Evolutionary conservation across 2,797 vertebrate species (phyloP).

Genomic region (Molossus alvarezi): DNA sequence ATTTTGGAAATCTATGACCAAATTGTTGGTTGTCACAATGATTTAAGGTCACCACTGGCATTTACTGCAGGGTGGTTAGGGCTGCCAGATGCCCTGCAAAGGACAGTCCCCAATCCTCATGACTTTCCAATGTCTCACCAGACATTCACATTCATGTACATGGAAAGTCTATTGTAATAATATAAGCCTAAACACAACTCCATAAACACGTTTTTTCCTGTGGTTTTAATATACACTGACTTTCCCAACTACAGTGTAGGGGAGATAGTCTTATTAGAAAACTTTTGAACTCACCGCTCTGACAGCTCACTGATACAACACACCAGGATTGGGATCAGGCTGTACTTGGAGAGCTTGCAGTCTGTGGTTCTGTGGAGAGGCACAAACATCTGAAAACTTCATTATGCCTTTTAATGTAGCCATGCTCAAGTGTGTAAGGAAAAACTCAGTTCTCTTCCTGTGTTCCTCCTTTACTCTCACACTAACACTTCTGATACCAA

Average conservation of each 20-base stretch:
- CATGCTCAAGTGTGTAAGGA: not conserved
- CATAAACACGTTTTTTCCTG: not conserved
- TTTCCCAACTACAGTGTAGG: not conserved
- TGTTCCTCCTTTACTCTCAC: not conserved
- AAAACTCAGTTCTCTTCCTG: not conserved
- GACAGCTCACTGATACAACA: not conserved
- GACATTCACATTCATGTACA: not conserved
- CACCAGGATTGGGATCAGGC: not conserved
- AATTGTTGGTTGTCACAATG: not conserved
- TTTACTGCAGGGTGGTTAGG: not conserved
- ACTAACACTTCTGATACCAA: not conserved
- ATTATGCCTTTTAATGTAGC: conserved; percentile 11
- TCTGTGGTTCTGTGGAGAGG: not conserved
- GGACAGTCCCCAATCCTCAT: not conserved
- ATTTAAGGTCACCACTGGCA: not conserved
- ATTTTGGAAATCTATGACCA: conserved; percentile 14
- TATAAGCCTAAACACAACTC: conserved; percentile 22
- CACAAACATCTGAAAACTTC: not conserved
- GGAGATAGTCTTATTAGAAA: not conserved
- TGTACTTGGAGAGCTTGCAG: not conserved
- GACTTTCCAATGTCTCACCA: not conserved
- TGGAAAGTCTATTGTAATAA: not conserved
- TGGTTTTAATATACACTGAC: not conserved
- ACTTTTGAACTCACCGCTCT: not conserved
- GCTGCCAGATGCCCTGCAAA: not conserved